Percentiles rank a stretch among this genome's conserved stretches.
These are phyloP conservation scores for Manduca sexta DNA, from an alignment of 1,140 invertebrate species.

Conservation along the genomic window DNA sequence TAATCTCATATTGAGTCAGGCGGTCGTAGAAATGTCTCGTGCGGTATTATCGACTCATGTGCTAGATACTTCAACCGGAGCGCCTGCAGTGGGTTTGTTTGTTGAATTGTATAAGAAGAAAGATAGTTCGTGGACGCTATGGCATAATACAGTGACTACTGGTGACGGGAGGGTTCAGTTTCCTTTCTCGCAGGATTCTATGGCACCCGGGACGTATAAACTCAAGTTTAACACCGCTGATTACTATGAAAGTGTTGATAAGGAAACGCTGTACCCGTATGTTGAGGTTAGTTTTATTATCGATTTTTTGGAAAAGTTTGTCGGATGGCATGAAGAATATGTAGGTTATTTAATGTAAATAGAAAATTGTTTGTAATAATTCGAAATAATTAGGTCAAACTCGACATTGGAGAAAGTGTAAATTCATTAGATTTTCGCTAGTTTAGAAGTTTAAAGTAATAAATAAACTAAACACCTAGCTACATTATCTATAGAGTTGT, in stretches of 20 bases:
- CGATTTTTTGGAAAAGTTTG: no score
- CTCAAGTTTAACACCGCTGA: conserved; percentile 82
- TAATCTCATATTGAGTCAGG: no score
- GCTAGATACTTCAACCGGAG: conserved; percentile 79
- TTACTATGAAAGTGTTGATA: conserved; percentile 78
- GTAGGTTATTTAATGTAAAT: no score
- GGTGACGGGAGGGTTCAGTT: conserved; percentile 78
- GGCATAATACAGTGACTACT: conserved; percentile 79
- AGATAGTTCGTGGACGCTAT: conserved; percentile 76
- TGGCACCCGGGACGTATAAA: conserved; percentile 81
- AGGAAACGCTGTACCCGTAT: conserved; percentile 82
- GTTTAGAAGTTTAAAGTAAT: no score
- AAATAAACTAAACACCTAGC: no score
- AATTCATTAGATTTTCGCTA: no score
- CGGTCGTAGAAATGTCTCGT: conserved; percentile 32
- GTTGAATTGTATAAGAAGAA: conserved; percentile 79
- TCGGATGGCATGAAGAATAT: no score
- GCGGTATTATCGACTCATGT: conserved; percentile 78
- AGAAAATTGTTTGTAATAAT: no score
- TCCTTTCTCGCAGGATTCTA: conserved; percentile 76
- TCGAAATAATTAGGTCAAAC: no score
- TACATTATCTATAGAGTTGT: no score
- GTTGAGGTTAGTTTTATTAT: conserved; percentile 77
- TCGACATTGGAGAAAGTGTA: no score
- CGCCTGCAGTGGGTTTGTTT: conserved; percentile 75